Conservation (phyloP, 2,888 invertebrate genomes). For the Drosophila peninsularis region DNA sequence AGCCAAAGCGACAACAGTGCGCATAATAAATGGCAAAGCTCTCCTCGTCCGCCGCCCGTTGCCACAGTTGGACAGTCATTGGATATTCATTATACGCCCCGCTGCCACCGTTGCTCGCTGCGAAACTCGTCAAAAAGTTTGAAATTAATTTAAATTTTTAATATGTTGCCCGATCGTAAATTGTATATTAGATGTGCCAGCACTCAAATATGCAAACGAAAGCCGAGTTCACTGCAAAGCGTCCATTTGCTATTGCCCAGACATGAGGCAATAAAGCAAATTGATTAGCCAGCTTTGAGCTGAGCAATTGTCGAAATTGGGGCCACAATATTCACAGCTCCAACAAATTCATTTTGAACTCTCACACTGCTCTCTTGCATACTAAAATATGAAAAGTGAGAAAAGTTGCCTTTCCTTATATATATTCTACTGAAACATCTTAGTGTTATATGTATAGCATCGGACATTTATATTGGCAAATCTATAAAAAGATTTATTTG, state of each 20-base stretch:
- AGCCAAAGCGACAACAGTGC: conserved; percentile 42
- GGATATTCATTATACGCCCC: conserved; percentile 61
- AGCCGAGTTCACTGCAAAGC: conserved; percentile 13
- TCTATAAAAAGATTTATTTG: background rate
- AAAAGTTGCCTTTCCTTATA: background rate
- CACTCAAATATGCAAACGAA: conserved; percentile 25
- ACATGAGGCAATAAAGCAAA: background rate
- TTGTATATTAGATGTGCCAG: conserved; percentile 41
- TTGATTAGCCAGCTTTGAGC: conserved; percentile 2
- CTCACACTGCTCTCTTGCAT: background rate
- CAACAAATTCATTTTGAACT: background rate
- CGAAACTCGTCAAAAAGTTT: conserved; percentile 48
- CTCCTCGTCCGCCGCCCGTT: conserved; percentile 1
- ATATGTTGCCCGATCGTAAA: conserved; percentile 63
- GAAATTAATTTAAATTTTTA: conserved; percentile 76
- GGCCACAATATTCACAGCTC: background rate
- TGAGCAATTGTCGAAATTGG: background rate
- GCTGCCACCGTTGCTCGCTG: conserved; percentile 19
- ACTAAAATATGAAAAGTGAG: background rate
- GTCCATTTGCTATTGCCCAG: background rate
- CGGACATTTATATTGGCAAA: background rate
- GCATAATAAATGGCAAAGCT: conserved; percentile 64
- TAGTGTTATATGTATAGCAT: background rate
- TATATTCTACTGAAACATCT: background rate
- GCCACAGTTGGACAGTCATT: conserved; percentile 37